phyloP scores from a whole-genome alignment of 2,888 invertebrate species.

The Seira sanloemensis region DNA sequence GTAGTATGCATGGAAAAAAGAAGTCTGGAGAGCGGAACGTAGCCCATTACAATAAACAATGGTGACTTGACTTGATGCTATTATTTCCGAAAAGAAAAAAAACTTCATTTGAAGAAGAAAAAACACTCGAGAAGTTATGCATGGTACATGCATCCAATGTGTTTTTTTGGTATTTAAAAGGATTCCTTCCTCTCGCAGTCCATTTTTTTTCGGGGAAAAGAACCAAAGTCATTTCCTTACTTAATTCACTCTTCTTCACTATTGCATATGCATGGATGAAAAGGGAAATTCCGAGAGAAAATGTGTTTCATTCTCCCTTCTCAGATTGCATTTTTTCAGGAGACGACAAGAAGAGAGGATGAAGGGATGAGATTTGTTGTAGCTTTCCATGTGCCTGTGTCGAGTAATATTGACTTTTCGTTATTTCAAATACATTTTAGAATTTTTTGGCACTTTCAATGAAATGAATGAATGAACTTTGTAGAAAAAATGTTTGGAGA shows the following conservation, averaged over 20 bases:
- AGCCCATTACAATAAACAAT: not conserved
- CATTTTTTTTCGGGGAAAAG: not conserved
- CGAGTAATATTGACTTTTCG: too few species aligned
- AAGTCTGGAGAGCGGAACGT: not conserved
- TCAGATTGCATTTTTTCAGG: not conserved
- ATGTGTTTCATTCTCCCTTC: not conserved
- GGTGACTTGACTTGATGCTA: not conserved
- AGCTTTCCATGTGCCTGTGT: too few species aligned
- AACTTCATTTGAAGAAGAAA: not conserved
- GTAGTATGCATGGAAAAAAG: too few species aligned
- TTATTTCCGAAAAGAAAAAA: not conserved
- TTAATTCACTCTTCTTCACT: not conserved
- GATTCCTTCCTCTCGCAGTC: too few species aligned
- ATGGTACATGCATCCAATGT: too few species aligned
- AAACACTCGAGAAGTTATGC: too few species aligned
- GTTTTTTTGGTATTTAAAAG: not conserved
- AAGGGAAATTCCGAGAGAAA: not conserved
- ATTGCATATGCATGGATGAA: not conserved
- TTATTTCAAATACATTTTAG: too few species aligned
- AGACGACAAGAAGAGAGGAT: not conserved
- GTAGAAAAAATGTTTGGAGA: not conserved
- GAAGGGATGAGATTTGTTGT: not conserved
- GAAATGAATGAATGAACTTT: not conserved
- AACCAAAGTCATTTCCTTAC: not conserved
- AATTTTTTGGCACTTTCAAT: not conserved